Evolutionary conservation across 2,113 vertebrate species (phyloP), one percentile per base, ranked within the genome.

Genomic region (Anguilla japonica): DNA sequence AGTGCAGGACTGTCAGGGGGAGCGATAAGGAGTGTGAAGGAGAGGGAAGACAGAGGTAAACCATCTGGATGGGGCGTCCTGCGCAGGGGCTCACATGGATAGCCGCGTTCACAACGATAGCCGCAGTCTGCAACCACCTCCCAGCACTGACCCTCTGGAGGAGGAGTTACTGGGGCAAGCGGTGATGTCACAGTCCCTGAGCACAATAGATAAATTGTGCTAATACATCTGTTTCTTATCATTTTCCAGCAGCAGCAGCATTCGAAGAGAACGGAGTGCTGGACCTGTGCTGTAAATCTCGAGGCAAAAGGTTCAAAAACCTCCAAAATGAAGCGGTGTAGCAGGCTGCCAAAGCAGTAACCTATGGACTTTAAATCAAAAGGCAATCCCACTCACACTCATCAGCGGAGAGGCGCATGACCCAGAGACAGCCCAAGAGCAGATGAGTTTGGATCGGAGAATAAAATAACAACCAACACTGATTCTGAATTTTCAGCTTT

Each of bases 201-300:
- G 85, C 56, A 93, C 91, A 93, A 93, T 90, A 92, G 91, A 94
- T 94, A 93, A 93, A 93, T 91, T 94, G 91, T 92, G 83, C 81
- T 22, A 83, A 91, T 93, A 91, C 94, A 94, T 94, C 89, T 95
- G 93, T 87, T 94, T 95, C 88, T 87, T 91, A 92, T 95, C 87
- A 93, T 90, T 92, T 88, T 80, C 41, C 78, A 82, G 87, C 83
- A 85, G 87, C 83, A 85, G 86, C 84, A 90, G 92, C 89, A 90
- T 83, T 90, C 86, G 79, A 82, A 88, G 90, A 89, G 89, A 88
- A 85, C 85, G 91, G 90, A 92, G 91, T 87, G 87, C 85, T 85
- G 86, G 86, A 89, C 63, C 60, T 87, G 63, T 88, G 75, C 89
- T 89, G 71, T 89, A 89, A 91, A 89, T 87, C 90, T 90, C 88